Evolutionary conservation across 2,113 vertebrate genomes (phyloP), one percentile per base, ranked within the genome.

Genomic region (Sialia sialis): DNA sequence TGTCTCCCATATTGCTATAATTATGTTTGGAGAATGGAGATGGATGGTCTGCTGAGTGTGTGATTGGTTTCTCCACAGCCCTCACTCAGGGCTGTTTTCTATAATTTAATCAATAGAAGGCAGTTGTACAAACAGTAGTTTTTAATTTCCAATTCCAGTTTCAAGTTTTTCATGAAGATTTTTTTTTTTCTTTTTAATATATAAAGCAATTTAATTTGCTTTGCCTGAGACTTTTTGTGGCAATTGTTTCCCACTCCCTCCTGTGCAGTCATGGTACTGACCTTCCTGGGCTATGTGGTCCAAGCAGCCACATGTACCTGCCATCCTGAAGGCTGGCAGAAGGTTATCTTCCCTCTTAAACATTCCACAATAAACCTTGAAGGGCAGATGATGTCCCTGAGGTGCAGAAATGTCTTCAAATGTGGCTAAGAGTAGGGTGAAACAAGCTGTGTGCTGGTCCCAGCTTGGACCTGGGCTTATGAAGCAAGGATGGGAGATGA

Each of bases 231-330:
- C 5, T 21, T 30, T 46, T 48, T 4, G 2, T 46, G 27, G 23
- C 1, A 3, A 27, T 52, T 13, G 3, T 43, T 64, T 84, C 22
- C 46, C 9, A 30, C 11, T 39, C 14, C 7, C 13, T 46, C 5
- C 23, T 36, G 14, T 34, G 60, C 46, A 41, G 32, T 17, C 1
- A 0, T 1, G 2, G 20, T 1, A 3, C 27, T 5, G 6, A 60
- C 11, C 14, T n/a, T 80, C 10, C 44, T 1, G 8, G 49, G 66
- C n/a, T 34, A 10, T 13, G 7, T 38, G 27, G 8, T 70, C 49
- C 25, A 4, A 21, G n/a, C 10, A 16, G 44, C 52, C 4, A 14
- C 4, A 3, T 0, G 2, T 21, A 38, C 8, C 26, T 1, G 0
- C 23, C 25, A 4, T 25, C 11, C 54, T 7, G 2, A 41, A 69